A percentile compares a stretch with the other conserved stretches of the same genome.
Conservation (phyloP, 2,113 vertebrate species). For the Acanthochromis polyacanthus region DNA sequence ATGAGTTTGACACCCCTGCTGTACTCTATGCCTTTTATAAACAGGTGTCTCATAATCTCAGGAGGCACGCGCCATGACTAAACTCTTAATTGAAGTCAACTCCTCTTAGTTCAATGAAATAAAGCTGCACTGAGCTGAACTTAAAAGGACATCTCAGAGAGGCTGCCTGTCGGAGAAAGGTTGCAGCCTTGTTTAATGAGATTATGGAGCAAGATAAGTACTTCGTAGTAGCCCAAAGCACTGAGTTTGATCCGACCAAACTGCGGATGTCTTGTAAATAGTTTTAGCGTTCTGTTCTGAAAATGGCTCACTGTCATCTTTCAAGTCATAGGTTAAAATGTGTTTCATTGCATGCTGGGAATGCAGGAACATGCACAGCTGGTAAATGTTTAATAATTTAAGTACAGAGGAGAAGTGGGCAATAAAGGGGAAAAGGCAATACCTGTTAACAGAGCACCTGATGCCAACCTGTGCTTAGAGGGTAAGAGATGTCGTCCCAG, state of each 20-base stretch:
- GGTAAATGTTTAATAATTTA: conserved; percentile 27
- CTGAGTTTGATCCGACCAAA: conserved; percentile 18
- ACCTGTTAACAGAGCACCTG: conserved; percentile 42
- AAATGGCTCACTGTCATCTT: conserved; percentile 4
- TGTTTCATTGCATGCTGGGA: conserved; percentile 2
- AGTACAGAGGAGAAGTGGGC: conserved; percentile 2
- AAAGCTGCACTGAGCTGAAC: conserved; percentile 40
- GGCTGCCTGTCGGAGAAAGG: conserved; percentile 48
- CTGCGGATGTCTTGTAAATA: conserved; percentile 31
- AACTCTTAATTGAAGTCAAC: conserved; percentile 23
- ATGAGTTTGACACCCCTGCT: too few species aligned
- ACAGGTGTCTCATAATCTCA: conserved; percentile 29
- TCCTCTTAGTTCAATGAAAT: conserved; percentile 22
- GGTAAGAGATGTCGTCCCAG: conserved; percentile 22
- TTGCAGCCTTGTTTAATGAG: conserved; percentile 49
- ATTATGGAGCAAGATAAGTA: conserved; percentile 42
- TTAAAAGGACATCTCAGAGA: conserved; percentile 53
- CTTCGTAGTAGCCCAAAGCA: conserved; percentile 30
- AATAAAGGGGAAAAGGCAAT: background rate
- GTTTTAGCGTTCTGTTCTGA: conserved; percentile 9
- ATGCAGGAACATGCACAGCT: background rate
- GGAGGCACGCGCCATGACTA: conserved; percentile 2
- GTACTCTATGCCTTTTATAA: background rate
- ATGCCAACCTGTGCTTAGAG: conserved; percentile 45
- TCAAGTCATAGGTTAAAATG: conserved; percentile 8